Base-by-base conservation (phyloP, 2,888 invertebrate species). In the Aspidiotus destructor region DNA sequence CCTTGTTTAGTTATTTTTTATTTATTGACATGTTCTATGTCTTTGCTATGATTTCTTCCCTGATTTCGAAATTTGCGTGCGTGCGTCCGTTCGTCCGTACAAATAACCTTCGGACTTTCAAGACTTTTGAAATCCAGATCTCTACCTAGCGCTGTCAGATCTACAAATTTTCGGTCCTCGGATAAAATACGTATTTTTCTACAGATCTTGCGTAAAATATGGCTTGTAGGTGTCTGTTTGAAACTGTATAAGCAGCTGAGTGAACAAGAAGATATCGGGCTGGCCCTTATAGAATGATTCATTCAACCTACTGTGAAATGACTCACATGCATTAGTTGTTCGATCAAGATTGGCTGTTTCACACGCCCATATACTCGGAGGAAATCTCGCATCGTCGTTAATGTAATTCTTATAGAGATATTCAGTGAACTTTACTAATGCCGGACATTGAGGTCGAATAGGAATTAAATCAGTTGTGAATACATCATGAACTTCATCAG, bases 191-290 rank as follows among this genome's bases (percentile, higher is more conserved):
- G n/a, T n/a, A n/a, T n/a, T n/a, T n/a, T n/a, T n/a, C n/a, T n/a
- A n/a, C n/a, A n/a, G n/a, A n/a, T n/a, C n/a, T n/a, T n/a, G n/a
- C n/a, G n/a, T n/a, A n/a, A n/a, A n/a, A n/a, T n/a, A n/a, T n/a
- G n/a, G n/a, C n/a, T n/a, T n/a, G 2, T 48, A 48, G 10, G 48
- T 48, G 10, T 48, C 48, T 48, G 48, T 48, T 48, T 48, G 48
- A 48, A 48, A 48, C 11, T 48, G 11, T 11, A 48, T 48, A 48
- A 48, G n/a, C n/a, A 3, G 2, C 48, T 48, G 2, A 13, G 48
- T n/a, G 48, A 48, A 48, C n/a, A 48, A 48, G 48, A 48, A 48
- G 48, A 48, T 48, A 48, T n/a, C n/a, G n/a, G n/a, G n/a, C n/a
- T n/a, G n/a, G n/a, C n/a, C n/a, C n/a, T n/a, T n/a, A 6, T 48